Conservation (phyloP, 92 coral and sea anemone species). For the Metridium senile region DNA sequence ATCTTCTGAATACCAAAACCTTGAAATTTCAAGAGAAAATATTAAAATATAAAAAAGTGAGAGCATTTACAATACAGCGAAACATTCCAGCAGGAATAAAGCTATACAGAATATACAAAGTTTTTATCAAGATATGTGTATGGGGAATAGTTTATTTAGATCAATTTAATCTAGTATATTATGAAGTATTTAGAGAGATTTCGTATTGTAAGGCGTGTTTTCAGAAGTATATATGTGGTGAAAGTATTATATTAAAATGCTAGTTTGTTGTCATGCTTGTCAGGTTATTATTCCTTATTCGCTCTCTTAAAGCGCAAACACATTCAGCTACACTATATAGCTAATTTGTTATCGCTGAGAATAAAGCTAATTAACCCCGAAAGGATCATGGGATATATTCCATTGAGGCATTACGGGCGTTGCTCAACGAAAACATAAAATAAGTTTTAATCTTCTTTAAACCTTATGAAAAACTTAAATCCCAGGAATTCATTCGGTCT, state of each 20-base stretch:
- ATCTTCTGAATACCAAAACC: not conserved
- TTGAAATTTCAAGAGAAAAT: not conserved
- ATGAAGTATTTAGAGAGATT: conserved; percentile 1
- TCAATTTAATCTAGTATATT: not conserved
- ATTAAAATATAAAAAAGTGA: not conserved
- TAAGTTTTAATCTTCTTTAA: no score
- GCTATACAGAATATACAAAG: conserved; percentile 16
- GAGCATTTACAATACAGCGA: not conserved
- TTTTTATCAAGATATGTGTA: conserved; percentile 11
- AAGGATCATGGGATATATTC: no score
- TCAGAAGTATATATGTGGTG: not conserved
- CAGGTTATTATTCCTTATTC: not conserved
- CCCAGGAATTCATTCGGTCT: no score
- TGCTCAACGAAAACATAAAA: no score
- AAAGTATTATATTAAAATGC: not conserved
- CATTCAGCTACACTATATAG: no score
- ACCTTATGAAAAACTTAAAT: no score
- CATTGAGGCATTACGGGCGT: no score
- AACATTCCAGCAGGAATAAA: not conserved
- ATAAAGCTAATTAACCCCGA: no score
- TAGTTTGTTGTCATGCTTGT: not conserved
- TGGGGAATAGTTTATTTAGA: conserved; percentile 4
- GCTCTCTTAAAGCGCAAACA: not conserved
- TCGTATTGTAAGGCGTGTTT: conserved; percentile 8
- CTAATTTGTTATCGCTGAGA: no score